Evolutionary conservation across 2,888 invertebrate genomes (phyloP), one percentile per base, ranked within the genome.

Genomic region (Strigamia transsilvanica): DNA sequence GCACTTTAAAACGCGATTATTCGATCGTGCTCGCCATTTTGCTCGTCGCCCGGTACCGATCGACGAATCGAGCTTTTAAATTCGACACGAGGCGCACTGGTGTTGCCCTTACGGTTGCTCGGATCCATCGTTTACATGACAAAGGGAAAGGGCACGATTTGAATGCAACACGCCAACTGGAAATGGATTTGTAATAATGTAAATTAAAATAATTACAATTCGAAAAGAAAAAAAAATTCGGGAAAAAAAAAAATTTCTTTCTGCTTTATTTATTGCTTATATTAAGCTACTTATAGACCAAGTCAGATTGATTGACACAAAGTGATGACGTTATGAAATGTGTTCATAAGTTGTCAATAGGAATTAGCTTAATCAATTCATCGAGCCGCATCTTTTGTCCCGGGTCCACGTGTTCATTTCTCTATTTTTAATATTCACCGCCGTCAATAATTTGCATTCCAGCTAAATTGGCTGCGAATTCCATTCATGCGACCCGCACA

Each of bases 401-500:
- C 73, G 27, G 13, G 15, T 73, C 73, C 73, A 73, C 73, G 73
- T 73, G 73, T 73, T 73, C 73, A 73, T 73, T 73, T 73, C 23
- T 73, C 73, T 27, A 73, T 73, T 73, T 73, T 73, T 73, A 73
- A 73, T 73, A 73, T 73, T 73, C 73, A 73, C 73, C 23, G 15
- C 27, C 27, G 10, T 73, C 73, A 32, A 73, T 56, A 56, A 56
- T 73, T 73, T 23, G 32, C 73, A 73, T 23, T 32, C 73, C 73
- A 27, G 27, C 73, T 73, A 32, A 32, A 73, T 32, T 73, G 32
- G 15, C 32, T 73, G 27, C 56, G 56, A 56, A 56, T 56, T 56
- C 56, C 56, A 56, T 56, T 56, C 56, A 56, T 56, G 18, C 56
- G 15, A 56, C 27, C 3, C 27, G 1, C 27, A 3, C 27, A 27